Conservation (phyloP, 2,113 vertebrate genomes). For the Cettia cetti region DNA sequence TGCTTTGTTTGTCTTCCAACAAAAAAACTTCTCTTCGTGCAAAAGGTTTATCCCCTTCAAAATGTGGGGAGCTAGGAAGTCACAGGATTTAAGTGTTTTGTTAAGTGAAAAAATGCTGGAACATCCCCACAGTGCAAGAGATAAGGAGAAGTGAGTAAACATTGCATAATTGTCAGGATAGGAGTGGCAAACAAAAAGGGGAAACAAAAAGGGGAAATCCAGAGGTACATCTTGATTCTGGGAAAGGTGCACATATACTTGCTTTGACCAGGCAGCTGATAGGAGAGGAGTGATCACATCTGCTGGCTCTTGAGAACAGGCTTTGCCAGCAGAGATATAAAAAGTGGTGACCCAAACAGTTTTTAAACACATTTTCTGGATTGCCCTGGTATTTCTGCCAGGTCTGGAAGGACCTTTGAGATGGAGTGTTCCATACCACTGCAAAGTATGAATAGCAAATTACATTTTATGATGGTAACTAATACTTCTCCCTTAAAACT, state of each 20-base stretch:
- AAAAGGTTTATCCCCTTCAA: neutral
- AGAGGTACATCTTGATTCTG: neutral
- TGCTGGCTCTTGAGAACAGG: neutral
- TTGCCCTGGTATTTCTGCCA: neutral
- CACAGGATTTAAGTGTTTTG: neutral
- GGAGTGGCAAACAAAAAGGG: neutral
- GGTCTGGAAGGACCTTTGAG: neutral
- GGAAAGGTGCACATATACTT: neutral
- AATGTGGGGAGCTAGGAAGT: neutral
- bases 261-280: neutral
- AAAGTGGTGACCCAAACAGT: neutral
- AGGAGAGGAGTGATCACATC: neutral
- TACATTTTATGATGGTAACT: neutral
- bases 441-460: neutral
- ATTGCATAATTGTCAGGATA: neutral
- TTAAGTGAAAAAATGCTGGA: neutral
- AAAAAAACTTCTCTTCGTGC: neutral
- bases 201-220: neutral
- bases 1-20: neutral
- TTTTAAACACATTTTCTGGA: neutral
- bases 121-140: neutral
- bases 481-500: neutral
- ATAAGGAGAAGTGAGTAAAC: neutral
- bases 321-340: neutral
- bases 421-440: neutral